A percentile compares a stretch with the other conserved stretches of the same genome.
Conservation (phyloP, 2,888 invertebrate species). For the Trachelus troglodyta region DNA sequence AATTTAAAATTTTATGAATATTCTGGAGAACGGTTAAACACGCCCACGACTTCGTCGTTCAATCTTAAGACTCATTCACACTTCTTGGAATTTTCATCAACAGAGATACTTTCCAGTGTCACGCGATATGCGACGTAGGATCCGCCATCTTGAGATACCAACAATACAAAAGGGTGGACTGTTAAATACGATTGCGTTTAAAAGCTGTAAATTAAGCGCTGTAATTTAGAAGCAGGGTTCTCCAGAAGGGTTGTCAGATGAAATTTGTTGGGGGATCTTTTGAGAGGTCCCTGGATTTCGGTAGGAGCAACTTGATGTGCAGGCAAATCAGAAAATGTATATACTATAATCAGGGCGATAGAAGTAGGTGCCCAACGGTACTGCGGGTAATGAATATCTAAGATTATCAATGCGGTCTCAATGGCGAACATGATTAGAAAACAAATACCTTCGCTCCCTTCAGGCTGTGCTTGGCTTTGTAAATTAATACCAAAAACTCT, state of each 20-base stretch:
- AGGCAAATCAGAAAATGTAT: not conserved
- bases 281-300: not conserved
- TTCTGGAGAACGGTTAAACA: not conserved
- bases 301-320: not conserved
- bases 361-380: not conserved
- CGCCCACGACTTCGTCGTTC: not conserved
- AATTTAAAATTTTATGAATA: not conserved
- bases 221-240: conserved; percentile 18
- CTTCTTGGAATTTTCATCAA: not conserved
- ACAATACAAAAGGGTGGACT: not conserved
- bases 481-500: conserved; percentile 49
- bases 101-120: not conserved
- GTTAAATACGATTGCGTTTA: conserved; percentile 20
- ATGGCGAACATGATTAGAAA: conserved; percentile 18
- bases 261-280: conserved; percentile 3
- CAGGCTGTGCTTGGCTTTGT: conserved; percentile 14
- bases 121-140: not conserved
- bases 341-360: not conserved
- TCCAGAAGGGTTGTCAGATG: not conserved
- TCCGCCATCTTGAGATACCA: not conserved
- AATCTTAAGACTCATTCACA: not conserved
- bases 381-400: not conserved
- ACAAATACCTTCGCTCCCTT: conserved; percentile 20
- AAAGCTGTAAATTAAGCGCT: conserved; percentile 16
- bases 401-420: not conserved